phyloP scores from a whole-genome alignment of 2,797 vertebrate species.

The Tamandua tetradactyla region DNA sequence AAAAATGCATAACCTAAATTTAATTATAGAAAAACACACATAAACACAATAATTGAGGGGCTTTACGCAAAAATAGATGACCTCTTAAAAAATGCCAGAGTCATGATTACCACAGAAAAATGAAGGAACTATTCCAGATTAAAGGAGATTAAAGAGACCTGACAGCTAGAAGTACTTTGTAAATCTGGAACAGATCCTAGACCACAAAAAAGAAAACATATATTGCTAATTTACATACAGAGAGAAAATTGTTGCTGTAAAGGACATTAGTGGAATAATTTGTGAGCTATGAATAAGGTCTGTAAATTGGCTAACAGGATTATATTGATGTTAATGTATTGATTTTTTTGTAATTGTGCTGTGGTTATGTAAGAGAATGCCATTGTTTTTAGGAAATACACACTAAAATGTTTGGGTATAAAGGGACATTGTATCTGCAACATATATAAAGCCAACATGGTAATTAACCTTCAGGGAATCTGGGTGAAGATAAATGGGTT shows the following conservation, averaged over 20 bases:
- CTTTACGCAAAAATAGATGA: constrained; percentile 22
- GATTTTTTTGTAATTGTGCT: constrained; percentile 16
- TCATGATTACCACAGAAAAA: constrained; percentile 13
- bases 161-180: background rate
- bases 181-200: background rate
- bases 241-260: background rate
- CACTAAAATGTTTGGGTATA: background rate
- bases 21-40: constrained; percentile 13
- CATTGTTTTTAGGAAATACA: constrained; percentile 28
- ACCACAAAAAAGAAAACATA: background rate
- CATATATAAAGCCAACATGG: background rate
- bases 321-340: constrained; percentile 16
- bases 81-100: constrained; percentile 7
- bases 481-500: constrained; percentile 17
- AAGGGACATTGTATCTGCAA: background rate
- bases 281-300: background rate
- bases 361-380: background rate
- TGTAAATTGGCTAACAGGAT: background rate
- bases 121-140: constrained; percentile 25
- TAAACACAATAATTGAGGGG: background rate
- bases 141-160: background rate
- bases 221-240: too few relatives aligned
- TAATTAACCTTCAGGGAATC: constrained; percentile 17
- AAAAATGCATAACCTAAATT: background rate
- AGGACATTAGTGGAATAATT: background rate